These are phyloP conservation scores for Smutsia temminckii DNA, from an alignment of 2,797 vertebrate species.

Conservation along the genomic window DNA sequence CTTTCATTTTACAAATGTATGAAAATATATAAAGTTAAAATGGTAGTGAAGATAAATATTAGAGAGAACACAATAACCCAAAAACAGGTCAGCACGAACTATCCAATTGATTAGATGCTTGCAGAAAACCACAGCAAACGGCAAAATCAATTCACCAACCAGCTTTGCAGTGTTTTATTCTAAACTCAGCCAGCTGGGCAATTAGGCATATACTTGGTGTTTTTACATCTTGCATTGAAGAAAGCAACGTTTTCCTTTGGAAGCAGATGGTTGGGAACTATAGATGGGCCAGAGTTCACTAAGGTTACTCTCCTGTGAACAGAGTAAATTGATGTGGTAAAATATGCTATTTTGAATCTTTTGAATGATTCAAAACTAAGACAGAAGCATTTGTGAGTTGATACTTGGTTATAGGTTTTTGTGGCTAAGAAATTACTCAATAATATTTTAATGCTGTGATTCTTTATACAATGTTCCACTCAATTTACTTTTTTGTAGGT, in stretches of 20 bases:
- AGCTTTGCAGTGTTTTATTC: conserved; percentile 81
- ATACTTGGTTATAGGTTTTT: conserved; percentile 52
- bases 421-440: conserved; percentile 49
- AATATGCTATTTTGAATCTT: conserved; percentile 56
- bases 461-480: neutral
- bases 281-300: conserved; percentile 66
- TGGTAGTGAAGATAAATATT: conserved; percentile 74
- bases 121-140: conserved; percentile 82
- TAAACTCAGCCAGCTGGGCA: conserved; percentile 75
- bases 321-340: conserved; percentile 57
- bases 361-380: conserved; percentile 59
- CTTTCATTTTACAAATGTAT: conserved; percentile 70
- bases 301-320: conserved; percentile 53
- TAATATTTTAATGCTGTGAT: conserved; percentile 58
- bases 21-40: conserved; percentile 57
- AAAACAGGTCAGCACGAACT: conserved; percentile 81
- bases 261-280: conserved; percentile 73
- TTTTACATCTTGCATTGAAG: conserved; percentile 82
- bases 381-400: neutral
- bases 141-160: conserved; percentile 85
- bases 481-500: conserved; percentile 36
- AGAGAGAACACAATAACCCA: conserved; percentile 72
- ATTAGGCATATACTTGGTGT: conserved; percentile 78
- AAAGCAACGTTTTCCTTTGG: conserved; percentile 75
- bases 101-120: conserved; percentile 83